Percentiles rank a stretch among this genome's conserved stretches.
Evolutionary conservation across 1,140 invertebrate genomes (phyloP).

Genomic region (Lepidurus couesii): DNA sequence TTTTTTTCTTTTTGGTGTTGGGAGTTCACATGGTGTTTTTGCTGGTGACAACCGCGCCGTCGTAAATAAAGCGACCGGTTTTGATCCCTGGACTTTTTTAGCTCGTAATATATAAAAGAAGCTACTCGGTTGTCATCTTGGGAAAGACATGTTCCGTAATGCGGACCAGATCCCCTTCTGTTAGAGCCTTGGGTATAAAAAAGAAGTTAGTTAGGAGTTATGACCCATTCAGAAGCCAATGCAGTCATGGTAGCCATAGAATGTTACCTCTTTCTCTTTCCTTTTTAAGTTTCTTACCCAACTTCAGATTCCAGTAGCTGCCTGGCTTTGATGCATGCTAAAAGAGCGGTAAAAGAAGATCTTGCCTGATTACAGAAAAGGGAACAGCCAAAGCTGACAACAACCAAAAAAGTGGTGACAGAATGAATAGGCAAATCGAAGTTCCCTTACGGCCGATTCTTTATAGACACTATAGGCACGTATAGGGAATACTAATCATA

Average conservation of each 20-base stretch:
- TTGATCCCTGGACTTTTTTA: not conserved
- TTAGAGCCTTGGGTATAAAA: not conserved
- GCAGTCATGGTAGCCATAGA: not conserved
- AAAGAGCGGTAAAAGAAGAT: conserved; percentile 1
- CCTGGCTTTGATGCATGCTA: not conserved
- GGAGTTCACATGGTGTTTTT: conserved; percentile 14
- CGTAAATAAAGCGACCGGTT: conserved; percentile 17
- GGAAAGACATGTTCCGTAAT: conserved; percentile 19
- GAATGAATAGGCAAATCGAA: not conserved
- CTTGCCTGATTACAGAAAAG: not conserved
- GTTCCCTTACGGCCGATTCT: no score
- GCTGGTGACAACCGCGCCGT: not conserved
- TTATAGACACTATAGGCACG: not conserved
- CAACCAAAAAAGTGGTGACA: not conserved
- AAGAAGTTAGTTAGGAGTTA: conserved; percentile 22
- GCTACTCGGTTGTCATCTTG: conserved; percentile 21
- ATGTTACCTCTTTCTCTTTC: not conserved
- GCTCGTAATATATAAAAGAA: not conserved
- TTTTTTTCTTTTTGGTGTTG: not conserved
- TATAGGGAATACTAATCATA: not conserved
- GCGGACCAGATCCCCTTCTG: not conserved
- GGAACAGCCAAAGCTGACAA: not conserved
- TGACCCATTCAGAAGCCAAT: not conserved
- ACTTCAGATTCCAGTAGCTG: not conserved
- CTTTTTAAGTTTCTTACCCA: not conserved